Evolutionary conservation across 2,113 vertebrate species (phyloP).

Genomic region (Alces alces): DNA sequence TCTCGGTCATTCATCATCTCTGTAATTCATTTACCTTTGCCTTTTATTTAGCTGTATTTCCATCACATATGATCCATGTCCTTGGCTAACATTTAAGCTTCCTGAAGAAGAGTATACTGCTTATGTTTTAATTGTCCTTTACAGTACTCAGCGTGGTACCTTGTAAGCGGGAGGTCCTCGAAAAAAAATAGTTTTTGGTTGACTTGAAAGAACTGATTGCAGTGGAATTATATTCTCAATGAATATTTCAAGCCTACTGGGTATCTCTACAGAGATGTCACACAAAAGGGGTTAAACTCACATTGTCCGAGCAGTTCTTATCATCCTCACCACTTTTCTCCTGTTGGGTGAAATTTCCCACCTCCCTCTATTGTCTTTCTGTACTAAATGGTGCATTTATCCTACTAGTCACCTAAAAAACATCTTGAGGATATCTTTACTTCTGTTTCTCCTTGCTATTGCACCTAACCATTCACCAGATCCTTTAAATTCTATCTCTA

Average conservation of each 20-base stretch:
- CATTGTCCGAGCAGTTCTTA: neutral
- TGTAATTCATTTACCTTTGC: neutral
- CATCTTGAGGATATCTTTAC: neutral
- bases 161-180: neutral
- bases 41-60: neutral
- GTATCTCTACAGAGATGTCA: neutral
- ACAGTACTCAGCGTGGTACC: neutral
- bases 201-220: neutral
- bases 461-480: neutral
- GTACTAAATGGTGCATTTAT: neutral
- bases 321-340: neutral
- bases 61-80: neutral
- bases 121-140: neutral
- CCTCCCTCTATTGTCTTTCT: neutral
- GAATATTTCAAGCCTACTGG: neutral
- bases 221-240: neutral
- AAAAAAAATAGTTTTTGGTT: conserved; percentile 16
- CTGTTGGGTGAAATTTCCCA: neutral
- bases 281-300: neutral
- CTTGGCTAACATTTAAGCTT: neutral
- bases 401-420: neutral
- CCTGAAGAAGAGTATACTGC: neutral
- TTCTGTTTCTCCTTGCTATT: neutral
- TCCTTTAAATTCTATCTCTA: neutral
- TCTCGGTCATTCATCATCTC: neutral